A percentile compares a stretch with the other conserved stretches of the same genome.
phyloP scores from a whole-genome alignment of 2,888 invertebrate genomes.

The Dichetophora obliterata region DNA sequence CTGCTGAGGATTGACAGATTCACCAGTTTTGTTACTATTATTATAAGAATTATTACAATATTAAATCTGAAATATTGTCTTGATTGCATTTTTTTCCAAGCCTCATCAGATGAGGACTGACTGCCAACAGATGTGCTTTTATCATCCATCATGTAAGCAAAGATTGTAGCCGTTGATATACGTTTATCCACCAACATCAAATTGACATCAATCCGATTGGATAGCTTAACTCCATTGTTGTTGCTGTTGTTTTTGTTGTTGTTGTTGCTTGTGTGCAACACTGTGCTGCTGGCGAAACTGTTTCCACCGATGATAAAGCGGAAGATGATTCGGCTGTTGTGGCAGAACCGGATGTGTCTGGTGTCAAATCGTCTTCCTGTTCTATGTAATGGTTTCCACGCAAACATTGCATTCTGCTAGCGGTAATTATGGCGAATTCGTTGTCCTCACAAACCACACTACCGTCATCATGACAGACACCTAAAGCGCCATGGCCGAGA shows the following conservation, averaged over 20 bases:
- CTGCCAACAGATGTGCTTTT: too few species aligned
- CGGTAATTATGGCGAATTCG: constrained; percentile 51
- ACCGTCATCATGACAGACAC: constrained; percentile 27
- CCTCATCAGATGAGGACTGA: too few species aligned
- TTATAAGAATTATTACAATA: too few species aligned
- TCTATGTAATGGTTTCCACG: background rate
- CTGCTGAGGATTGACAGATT: too few species aligned
- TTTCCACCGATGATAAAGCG: constrained; percentile 35
- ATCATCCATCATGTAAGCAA: background rate
- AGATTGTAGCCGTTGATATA: background rate
- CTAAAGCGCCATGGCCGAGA: background rate
- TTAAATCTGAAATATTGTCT: too few species aligned
- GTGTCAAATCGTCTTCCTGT: constrained; percentile 34
- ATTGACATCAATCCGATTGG: background rate
- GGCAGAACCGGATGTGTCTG: constrained; percentile 38
- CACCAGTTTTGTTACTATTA: too few species aligned
- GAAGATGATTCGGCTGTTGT: constrained; percentile 42
- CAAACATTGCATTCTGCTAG: background rate
- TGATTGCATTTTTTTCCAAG: too few species aligned
- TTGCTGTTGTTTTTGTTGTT: constrained; percentile 23
- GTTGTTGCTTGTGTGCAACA: constrained; percentile 29
- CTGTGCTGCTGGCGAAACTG: background rate
- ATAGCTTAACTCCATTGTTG: background rate
- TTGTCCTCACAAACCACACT: constrained; percentile 48
- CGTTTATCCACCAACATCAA: too few species aligned